Evolutionary conservation across 1,140 invertebrate genomes (phyloP), one percentile per base, ranked within the genome.

Genomic region (Apis florea): DNA sequence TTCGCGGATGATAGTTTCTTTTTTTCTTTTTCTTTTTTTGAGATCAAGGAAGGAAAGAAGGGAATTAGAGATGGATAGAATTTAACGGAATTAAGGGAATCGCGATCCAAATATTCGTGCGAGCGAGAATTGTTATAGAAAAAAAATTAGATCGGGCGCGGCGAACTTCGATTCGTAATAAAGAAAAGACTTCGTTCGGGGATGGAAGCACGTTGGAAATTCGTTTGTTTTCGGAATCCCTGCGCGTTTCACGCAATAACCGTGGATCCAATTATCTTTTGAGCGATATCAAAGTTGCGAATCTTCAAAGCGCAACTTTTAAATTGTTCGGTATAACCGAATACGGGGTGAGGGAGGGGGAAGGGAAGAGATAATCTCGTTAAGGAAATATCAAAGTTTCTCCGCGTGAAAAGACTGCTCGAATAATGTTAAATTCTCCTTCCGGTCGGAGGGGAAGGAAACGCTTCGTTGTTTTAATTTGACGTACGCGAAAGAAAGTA

Each of bases 201-300:
- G 19, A 19, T 26, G 21, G 31, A 40, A 6, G n/a, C 15, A 1
- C 64, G 12, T 0, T 24, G 24, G 24, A 63, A 40, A 64, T 26
- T 15, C n/a, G 15, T 58, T 56, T 8, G 6, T 24, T 2, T 40
- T n/a, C 19, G 19, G 0, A n/a, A 54, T 49, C 31, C 24, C 2
- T 15, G 11, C n/a, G 17, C n/a, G 17, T 21, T 63, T n/a, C 53
- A 11, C 21, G 49, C 26, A 11, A 79, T 53, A 79, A 79, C 31
- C 59, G 17, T 53, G 17, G 12, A 21, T 53, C 58, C 51, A 49
- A 53, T 56, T 71, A 79, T 66, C 68, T 24, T n/a, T 47, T 15
- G 31, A 13, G 47, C 19, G 63, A 64, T 72, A 40, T 64, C 78
- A 19, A 73, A 79, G 69, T 64, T 72, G 54, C 58, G 49, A 79